These are phyloP conservation scores for Drosophila cyrtoloma DNA, from an alignment of 2,888 invertebrate genomes.

Conservation along the genomic window DNA sequence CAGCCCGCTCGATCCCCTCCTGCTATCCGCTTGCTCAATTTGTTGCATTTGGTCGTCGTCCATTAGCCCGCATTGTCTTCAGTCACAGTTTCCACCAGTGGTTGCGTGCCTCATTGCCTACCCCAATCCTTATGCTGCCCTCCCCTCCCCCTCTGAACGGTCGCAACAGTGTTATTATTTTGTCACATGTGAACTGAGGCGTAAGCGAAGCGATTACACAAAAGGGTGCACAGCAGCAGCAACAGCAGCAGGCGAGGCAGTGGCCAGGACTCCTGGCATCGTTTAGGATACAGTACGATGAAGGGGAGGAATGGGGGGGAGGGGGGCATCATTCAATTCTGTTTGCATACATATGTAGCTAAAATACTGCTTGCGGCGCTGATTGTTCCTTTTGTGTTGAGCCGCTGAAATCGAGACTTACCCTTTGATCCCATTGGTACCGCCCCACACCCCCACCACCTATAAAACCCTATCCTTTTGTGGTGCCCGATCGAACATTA, in stretches of 20 bases:
- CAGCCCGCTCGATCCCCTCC: background rate
- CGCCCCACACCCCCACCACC: background rate
- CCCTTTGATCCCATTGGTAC: constrained; percentile 74
- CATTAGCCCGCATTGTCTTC: constrained; percentile 75
- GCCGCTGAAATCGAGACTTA: constrained; percentile 72
- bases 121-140: background rate
- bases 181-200: constrained; percentile 81
- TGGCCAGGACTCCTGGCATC: constrained; percentile 9
- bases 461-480: background rate
- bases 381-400: constrained; percentile 82
- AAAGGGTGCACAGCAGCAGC: constrained; percentile 53
- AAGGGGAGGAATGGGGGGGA: background rate
- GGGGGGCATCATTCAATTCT: constrained; percentile 17
- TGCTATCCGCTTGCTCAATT: constrained; percentile 60
- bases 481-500: constrained; percentile 78
- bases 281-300: constrained; percentile 1
- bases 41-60: constrained; percentile 69
- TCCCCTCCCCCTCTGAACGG: background rate
- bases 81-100: constrained; percentile 29
- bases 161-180: constrained; percentile 68
- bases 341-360: constrained; percentile 63
- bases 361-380: constrained; percentile 69
- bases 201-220: constrained; percentile 76
- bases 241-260: background rate
- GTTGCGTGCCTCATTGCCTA: constrained; percentile 47